Evolutionary conservation across 2,888 invertebrate species (phyloP), one percentile per base, ranked within the genome.

Genomic region (Patella depressa): DNA sequence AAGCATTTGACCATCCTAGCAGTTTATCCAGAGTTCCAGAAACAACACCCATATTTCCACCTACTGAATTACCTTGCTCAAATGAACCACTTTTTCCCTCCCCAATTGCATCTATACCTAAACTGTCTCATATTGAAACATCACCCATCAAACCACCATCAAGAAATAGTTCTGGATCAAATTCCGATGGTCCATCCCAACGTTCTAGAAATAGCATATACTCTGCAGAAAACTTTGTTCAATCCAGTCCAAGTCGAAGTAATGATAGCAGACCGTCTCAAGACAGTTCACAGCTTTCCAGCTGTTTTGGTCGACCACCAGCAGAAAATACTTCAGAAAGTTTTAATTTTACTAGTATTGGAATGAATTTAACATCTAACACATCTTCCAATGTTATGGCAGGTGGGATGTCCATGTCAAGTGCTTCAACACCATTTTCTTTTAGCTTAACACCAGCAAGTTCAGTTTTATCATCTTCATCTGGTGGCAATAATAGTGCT

Each of bases 221-320:
- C 77, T 88, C 88, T 24, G 88, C 87, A 11, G 88, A 88, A 65
- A 88, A 85, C 78, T 88, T 88, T 84, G 88, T 88, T 12, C 85
- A 85, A 75, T 82, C 86, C 17, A 84, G 85, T 54, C 79, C 78
- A 53, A 81, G 76, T 34, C 78, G 73, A 24, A 79, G 65, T 72
- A 82, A 76, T 53, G 75, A 82, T 24, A 79, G 74, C 17, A 79
- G 80, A 53, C 70, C 80, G 15, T 73, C 85, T 7, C 75, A 75
- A 53, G 34, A 71, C 2, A 65, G 59, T 15, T 59, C 69, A 34
- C 75, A 72, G 55, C 74, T 71, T 73, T 57, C 74, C 14, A 80
- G 73, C 77, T 82, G 82, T 73, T 82, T 85, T 72, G 78, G 83
- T 24, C 76, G 85, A 19, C 77, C 80, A 29, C 83, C 81, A 34